Evolutionary conservation across 2,888 invertebrate species (phyloP), one percentile per base, ranked within the genome.

Genomic region (Lamellibrachia satsuma): DNA sequence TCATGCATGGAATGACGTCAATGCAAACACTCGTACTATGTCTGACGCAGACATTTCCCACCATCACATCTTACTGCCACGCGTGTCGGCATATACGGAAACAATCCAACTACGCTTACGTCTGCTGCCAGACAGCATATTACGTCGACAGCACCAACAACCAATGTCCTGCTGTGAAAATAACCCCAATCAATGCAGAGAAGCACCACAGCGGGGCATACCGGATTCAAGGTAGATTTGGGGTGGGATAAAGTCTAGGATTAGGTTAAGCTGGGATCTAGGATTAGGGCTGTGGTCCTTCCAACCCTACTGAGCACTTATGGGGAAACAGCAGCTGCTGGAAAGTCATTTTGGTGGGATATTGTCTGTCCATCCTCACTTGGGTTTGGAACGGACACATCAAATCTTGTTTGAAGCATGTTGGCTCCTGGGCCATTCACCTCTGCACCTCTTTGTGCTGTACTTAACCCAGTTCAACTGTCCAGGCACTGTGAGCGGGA

Each of bases 381-480:
- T 75, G 22, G 75, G 75, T 75, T 75, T 15, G 22, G 75, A n/a
- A 22, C 22, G 75, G n/a, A 75, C 75, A 75, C 22, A 75, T 22
- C 75, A 15, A 11, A 75, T 1, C 75, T n/a, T 15, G 4, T 75
- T 6, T 75, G 75, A 75, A 6, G 75, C 22, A 6, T 75, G 22
- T n/a, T 75, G n/a, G 22, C 75, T 22, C 22, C 75, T 3, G 22
- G 22, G 3, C 6, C 6, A 75, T 75, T 75, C 75, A 75, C 75
- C 22, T 75, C 15, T 75, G 22, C 6, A 75, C 11, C 15, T n/a
- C 15, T 39, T 39, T 39, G 75, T 6, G 22, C 3, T 75, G 75
- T n/a, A 75, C 75, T 75, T 75, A 75, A 75, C n/a, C 75, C 75
- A 75, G 75, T 75, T 15, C 75, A 55, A 75, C 75, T 75, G n/a